Percentiles rank a stretch among this genome's conserved stretches.
Evolutionary conservation across 2,797 vertebrate species (phyloP).

Genomic region (Microctenopoma stevenorrisi): DNA sequence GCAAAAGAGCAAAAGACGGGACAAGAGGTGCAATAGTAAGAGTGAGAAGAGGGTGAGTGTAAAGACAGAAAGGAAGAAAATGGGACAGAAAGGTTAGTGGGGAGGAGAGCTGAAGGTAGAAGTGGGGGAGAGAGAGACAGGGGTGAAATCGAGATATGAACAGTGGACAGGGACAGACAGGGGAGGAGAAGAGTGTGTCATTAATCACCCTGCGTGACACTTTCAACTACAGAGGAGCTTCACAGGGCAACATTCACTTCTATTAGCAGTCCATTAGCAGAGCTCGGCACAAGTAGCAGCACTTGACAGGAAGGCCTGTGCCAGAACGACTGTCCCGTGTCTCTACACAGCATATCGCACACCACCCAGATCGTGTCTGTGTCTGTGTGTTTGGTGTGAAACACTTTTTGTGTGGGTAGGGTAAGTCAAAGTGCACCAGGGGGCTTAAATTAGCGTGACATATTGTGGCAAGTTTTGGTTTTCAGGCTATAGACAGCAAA

Average conservation of each 20-base stretch:
- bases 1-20: conserved; percentile 18
- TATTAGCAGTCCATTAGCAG: conserved; percentile 89
- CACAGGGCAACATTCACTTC: conserved; percentile 78
- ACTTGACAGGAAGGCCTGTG: conserved; percentile 77
- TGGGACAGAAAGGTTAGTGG: conserved; percentile 46
- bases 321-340: conserved; percentile 74
- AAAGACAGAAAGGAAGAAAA: conserved; percentile 59
- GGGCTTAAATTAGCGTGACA: conserved; percentile 31
- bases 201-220: conserved; percentile 84
- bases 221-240: conserved; percentile 77
- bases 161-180: conserved; percentile 61
- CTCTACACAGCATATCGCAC: conserved; percentile 53
- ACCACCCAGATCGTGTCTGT: conserved; percentile 46
- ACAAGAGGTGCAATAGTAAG: conserved; percentile 6
- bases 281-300: conserved; percentile 78
- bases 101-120: conserved; percentile 31
- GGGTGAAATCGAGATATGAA: conserved; percentile 53
- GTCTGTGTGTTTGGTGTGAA: background rate
- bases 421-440: conserved; percentile 51
- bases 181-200: conserved; percentile 74
- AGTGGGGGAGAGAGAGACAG: conserved; percentile 20
- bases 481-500: conserved; percentile 45
- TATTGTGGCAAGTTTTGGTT: conserved; percentile 45
- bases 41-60: conserved; percentile 42
- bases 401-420: conserved; percentile 14